A percentile compares a stretch with the other conserved stretches of the same genome.
Evolutionary conservation across 2,888 invertebrate species (phyloP).

Genomic region (Pantelozetes paolii): DNA sequence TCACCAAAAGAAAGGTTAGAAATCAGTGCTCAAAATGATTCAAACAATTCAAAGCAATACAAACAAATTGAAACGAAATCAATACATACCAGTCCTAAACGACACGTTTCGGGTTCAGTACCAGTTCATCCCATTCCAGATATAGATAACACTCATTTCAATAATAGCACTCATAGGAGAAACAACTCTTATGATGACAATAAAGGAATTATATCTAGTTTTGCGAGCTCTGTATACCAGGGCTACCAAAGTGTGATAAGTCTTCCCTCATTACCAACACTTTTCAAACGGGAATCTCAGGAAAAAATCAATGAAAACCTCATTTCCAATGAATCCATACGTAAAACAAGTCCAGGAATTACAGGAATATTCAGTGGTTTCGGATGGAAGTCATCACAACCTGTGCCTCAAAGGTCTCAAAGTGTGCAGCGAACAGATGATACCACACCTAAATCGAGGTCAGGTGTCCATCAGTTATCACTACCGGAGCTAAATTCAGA

Average conservation of each 20-base stretch:
- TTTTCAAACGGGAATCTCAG: constrained; percentile 45
- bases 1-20: constrained; percentile 2
- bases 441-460: neutral
- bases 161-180: constrained; percentile 22
- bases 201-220: constrained; percentile 38
- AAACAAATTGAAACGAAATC: neutral
- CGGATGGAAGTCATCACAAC: constrained; percentile 28
- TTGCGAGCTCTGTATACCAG: constrained; percentile 46
- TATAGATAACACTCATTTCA: neutral
- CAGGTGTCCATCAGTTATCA: constrained; percentile 38
- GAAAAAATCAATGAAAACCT: constrained; percentile 28
- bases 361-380: constrained; percentile 28
- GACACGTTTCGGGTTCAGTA: constrained; percentile 12
- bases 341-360: constrained; percentile 21
- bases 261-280: constrained; percentile 46
- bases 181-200: constrained; percentile 37
- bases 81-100: neutral
- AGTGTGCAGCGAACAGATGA: constrained; percentile 33
- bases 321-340: neutral
- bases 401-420: constrained; percentile 21
- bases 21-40: constrained; percentile 7
- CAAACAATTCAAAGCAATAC: constrained; percentile 9
- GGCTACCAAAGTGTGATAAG: constrained; percentile 47
- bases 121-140: constrained; percentile 22
- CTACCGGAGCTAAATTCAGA: constrained; percentile 35